Base-by-base conservation (phyloP, 2,797 vertebrate species). In the Sparus aurata region DNA sequence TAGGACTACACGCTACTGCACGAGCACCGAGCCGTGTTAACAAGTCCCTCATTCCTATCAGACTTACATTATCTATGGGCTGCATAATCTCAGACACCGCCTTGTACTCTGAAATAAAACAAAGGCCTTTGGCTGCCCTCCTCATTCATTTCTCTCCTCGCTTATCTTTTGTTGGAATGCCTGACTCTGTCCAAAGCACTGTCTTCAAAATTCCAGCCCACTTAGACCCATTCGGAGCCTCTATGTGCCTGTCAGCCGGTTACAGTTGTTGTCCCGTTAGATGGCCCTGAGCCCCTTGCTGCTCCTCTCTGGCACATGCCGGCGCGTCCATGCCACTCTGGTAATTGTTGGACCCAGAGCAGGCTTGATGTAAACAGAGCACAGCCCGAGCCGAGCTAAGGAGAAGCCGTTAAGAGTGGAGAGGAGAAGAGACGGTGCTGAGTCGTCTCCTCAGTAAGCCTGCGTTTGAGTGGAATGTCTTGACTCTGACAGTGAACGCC, bases 121-220 rank as follows among this genome's bases (percentile, higher is more conserved):
- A 92, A 90, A 92, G 77, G 83, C 87, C 86, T 88, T 87, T 89
- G 87, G 92, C 86, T 85, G 87, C 83, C 87, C 85, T 87, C 73
- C 73, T 84, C 73, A 83, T 80, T 90, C 75, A 89, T 83, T 84
- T 85, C 84, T 90, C 69, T 82, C 38, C 80, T 74, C 68, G 43
- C 83, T 91, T 89, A 89, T 93, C 89, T 92, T 87, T 91, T 83
- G 76, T 87, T 90, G 85, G 90, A 93, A 92, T 90, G 84, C 81
- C 73, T 49, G 41, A 67, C 80, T 91, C 75, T 61, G 22, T 89
- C 86, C 93, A 91, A 78, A 91, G 66, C 73, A 85, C 84, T 87
- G 88, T 88, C 85, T 89, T 87, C 82, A 67, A 77, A 87, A 88
- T 86, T 86, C 84, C 76, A 75, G 68, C 65, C 84, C 47, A 50